Evolutionary conservation across 2,797 vertebrate genomes (phyloP).

Genomic region (Alcedo atthis): DNA sequence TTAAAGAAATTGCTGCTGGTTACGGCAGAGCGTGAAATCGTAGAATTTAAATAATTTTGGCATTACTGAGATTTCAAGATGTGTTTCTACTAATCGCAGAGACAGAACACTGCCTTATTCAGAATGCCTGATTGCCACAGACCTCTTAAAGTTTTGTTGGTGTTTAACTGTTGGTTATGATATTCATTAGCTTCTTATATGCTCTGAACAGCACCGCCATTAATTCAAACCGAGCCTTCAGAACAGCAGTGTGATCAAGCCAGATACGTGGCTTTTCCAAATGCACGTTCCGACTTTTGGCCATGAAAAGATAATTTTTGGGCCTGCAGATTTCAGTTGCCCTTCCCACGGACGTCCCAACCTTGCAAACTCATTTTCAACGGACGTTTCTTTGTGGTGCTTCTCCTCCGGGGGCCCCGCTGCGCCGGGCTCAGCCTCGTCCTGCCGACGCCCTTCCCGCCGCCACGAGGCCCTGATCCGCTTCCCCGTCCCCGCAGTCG

Average conservation of each 20-base stretch:
- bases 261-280: slow-evolving; percentile 4
- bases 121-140: not conserved
- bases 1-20: not conserved
- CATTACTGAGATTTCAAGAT: not conserved
- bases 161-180: not conserved
- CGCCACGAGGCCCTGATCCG: slow-evolving; percentile 81
- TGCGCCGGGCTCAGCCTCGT: slow-evolving; percentile 78
- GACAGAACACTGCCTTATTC: not conserved
- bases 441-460: slow-evolving; percentile 81
- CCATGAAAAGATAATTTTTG: slow-evolving; percentile 1
- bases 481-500: slow-evolving; percentile 80
- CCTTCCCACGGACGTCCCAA: slow-evolving; percentile 43
- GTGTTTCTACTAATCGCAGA: not conserved
- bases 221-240: not conserved
- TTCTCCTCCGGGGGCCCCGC: slow-evolving; percentile 60
- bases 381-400: slow-evolving; percentile 52
- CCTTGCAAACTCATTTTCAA: slow-evolving; percentile 45
- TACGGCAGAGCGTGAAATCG: not conserved
- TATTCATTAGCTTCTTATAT: not conserved
- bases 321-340: not conserved
- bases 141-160: not conserved
- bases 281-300: slow-evolving; percentile 26
- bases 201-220: not conserved
- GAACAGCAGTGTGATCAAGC: not conserved
- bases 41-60: not conserved